phyloP scores from a whole-genome alignment of 2,113 vertebrate species.

The Carassius auratus region DNA sequence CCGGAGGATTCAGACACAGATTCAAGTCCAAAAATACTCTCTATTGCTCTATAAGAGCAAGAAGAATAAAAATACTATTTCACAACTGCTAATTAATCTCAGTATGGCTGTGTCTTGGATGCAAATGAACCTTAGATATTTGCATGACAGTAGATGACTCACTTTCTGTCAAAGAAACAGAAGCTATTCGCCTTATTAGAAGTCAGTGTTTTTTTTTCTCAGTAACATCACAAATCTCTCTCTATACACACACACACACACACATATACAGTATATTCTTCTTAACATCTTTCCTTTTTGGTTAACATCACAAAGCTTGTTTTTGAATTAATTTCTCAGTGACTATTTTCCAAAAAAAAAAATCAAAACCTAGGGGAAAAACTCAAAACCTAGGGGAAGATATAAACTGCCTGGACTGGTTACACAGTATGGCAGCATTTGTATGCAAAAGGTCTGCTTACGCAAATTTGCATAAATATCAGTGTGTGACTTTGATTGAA shows the following conservation, averaged over 20 bases:
- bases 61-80: background rate
- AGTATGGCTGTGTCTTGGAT: background rate
- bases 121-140: background rate
- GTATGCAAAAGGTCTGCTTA: background rate
- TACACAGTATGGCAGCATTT: background rate
- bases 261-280: no score
- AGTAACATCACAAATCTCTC: no score
- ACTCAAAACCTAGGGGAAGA: background rate
- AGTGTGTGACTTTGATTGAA: background rate
- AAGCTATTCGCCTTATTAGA: no score
- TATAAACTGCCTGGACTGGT: background rate
- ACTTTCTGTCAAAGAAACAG: background rate
- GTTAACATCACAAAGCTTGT: no score
- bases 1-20: slow-evolving; percentile 1
- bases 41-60: background rate
- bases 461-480: background rate
- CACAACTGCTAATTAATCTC: background rate
- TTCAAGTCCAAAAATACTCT: slow-evolving; percentile 9
- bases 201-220: no score
- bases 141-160: background rate
- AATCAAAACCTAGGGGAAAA: background rate
- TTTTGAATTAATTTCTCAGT: background rate
- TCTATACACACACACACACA: no score
- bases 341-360: background rate
- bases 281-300: no score